These are phyloP conservation scores for Drosophila pseudotalamancana DNA, from an alignment of 2,888 invertebrate species.

Conservation along the genomic window DNA sequence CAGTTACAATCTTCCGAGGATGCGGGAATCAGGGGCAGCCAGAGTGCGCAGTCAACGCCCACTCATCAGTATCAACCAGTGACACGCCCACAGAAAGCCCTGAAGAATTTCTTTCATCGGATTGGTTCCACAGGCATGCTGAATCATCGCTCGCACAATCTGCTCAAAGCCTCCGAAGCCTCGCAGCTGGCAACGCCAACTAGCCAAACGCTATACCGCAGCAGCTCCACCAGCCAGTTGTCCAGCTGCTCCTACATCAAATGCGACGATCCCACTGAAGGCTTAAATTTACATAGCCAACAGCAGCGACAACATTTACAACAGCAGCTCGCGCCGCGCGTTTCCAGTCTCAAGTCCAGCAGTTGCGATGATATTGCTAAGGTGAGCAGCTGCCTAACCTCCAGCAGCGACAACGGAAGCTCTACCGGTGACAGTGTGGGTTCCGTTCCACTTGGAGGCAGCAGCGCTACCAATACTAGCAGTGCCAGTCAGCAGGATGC, in stretches of 20 bases:
- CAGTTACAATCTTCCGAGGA: conserved; percentile 23
- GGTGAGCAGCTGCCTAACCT: conserved; percentile 84
- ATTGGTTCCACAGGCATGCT: conserved; percentile 92
- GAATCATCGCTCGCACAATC: conserved; percentile 85
- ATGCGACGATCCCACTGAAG: conserved; percentile 92
- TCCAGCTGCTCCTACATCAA: conserved; percentile 89
- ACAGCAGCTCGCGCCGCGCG: conserved; percentile 49
- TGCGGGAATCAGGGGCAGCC: conserved; percentile 38
- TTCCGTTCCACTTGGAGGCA: conserved; percentile 47
- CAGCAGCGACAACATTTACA: conserved; percentile 37
- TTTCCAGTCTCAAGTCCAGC: conserved; percentile 86
- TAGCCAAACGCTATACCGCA: conserved; percentile 86
- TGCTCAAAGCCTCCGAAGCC: conserved; percentile 82
- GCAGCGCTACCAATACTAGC: neutral
- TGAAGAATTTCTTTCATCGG: conserved; percentile 90
- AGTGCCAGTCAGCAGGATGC: conserved; percentile 71
- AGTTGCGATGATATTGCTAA: conserved; percentile 90
- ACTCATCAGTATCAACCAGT: conserved; percentile 64
- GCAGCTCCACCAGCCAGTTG: conserved; percentile 91
- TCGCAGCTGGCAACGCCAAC: conserved; percentile 62
- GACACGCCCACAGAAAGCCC: conserved; percentile 85
- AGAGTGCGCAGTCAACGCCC: conserved; percentile 68
- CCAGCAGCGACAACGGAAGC: conserved; percentile 47
- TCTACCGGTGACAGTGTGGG: conserved; percentile 44
- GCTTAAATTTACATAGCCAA: conserved; percentile 86